Evolutionary conservation across 2,888 invertebrate species (phyloP).

Genomic region (Platycheirus rosarum): DNA sequence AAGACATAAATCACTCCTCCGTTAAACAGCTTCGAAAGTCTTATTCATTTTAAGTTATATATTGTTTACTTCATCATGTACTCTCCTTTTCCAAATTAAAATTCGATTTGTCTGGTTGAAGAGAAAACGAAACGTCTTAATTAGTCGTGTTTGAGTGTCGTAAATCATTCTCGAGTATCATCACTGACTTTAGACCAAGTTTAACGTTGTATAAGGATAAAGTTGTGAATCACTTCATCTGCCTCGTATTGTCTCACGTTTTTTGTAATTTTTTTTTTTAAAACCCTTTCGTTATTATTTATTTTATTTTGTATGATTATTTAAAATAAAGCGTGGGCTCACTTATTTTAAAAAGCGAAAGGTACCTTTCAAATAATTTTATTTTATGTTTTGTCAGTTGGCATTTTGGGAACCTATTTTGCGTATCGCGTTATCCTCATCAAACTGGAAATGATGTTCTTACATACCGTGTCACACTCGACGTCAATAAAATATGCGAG

Average conservation of each 20-base stretch:
- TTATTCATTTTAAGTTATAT: constrained; percentile 1
- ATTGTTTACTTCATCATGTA: neutral
- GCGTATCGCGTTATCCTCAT: no score
- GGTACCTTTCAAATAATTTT: no score
- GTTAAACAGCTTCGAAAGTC: neutral
- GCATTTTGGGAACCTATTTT: no score
- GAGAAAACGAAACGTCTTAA: constrained; percentile 44
- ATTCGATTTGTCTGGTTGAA: constrained; percentile 31
- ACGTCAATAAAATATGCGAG: no score
- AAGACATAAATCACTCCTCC: constrained; percentile 63
- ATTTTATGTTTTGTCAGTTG: no score
- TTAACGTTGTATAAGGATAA: constrained; percentile 48
- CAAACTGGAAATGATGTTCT: no score
- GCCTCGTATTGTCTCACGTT: constrained; percentile 46
- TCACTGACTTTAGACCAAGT: constrained; percentile 44
- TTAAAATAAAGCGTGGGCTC: no score
- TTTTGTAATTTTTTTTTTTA: constrained; percentile 3
- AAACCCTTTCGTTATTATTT: neutral
- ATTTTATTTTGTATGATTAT: neutral
- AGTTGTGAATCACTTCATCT: constrained; percentile 30
- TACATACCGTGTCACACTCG: no score
- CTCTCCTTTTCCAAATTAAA: no score
- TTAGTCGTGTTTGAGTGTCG: constrained; percentile 69
- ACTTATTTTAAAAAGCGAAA: no score
- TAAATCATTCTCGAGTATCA: constrained; percentile 71